Conservation (phyloP, 2,113 vertebrate genomes). For the Ursus arctos region DNA sequence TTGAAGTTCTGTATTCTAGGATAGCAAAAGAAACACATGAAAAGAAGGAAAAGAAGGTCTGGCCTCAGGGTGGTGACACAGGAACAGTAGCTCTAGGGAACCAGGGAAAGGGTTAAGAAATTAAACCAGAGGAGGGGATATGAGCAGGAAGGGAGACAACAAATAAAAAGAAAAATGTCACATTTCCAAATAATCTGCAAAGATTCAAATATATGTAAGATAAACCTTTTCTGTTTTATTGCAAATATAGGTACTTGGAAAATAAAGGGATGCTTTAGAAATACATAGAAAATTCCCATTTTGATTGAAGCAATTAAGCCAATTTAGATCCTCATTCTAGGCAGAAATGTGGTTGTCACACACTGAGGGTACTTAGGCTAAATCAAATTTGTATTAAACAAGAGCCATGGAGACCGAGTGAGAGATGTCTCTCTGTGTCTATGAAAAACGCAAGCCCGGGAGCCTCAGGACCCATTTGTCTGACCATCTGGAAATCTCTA, state of each 20-base stretch:
- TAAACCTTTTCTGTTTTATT: not conserved
- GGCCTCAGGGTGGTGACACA: not conserved
- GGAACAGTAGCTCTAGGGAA: not conserved
- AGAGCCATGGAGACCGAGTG: not conserved
- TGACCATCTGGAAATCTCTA: slow-evolving; percentile 81
- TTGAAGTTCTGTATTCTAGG: not conserved
- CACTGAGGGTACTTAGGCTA: slow-evolving; percentile 54
- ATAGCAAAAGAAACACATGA: not conserved
- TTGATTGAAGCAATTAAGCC: slow-evolving; percentile 66
- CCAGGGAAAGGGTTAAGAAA: not conserved
- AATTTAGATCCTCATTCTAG: slow-evolving; percentile 27
- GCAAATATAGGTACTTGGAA: not conserved
- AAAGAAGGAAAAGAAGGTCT: not conserved
- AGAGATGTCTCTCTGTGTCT: not conserved
- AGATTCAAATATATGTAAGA: not conserved
- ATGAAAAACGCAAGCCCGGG: not conserved
- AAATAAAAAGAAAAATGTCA: not conserved
- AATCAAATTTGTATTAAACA: slow-evolving; percentile 60
- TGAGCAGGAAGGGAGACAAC: not conserved
- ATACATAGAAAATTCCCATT: slow-evolving; percentile 51
- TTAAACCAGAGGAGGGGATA: not conserved
- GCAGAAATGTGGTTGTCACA: slow-evolving; percentile 60
- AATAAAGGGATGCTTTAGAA: slow-evolving; percentile 45
- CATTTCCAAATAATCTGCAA: not conserved
- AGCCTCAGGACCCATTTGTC: slow-evolving; percentile 67